Conservation (phyloP, 2,797 vertebrate species). For the Siniperca undulata region DNA sequence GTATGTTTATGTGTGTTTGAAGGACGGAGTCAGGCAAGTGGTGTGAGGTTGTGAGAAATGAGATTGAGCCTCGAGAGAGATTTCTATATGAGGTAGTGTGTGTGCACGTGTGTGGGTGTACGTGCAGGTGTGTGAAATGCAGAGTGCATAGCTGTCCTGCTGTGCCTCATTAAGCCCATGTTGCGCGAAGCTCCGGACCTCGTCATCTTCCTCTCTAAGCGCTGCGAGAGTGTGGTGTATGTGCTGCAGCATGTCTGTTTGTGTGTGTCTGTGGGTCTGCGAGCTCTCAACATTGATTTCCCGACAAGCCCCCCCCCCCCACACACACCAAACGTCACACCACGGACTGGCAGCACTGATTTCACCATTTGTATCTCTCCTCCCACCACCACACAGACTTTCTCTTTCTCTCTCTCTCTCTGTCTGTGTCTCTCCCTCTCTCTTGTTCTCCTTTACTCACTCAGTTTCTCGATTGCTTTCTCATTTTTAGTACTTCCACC, state of each 20-base stretch:
- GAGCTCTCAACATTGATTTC: constrained; percentile 81
- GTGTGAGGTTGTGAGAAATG: constrained; percentile 63
- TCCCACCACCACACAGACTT: constrained; percentile 36
- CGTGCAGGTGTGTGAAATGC: constrained; percentile 66
- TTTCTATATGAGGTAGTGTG: constrained; percentile 46
- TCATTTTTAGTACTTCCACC: background rate
- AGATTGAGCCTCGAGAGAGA: constrained; percentile 68
- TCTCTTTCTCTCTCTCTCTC: constrained; percentile 21
- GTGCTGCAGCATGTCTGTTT: constrained; percentile 23
- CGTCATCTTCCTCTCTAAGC: constrained; percentile 75
- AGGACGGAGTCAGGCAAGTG: constrained; percentile 50
- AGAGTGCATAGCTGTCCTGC: constrained; percentile 73
- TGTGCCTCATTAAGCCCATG: constrained; percentile 86
- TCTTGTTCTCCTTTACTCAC: background rate
- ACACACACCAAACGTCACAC: constrained; percentile 57
- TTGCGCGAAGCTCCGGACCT: constrained; percentile 80
- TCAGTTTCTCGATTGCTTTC: constrained; percentile 7
- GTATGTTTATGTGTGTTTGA: constrained; percentile 22
- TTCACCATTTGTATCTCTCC: constrained; percentile 74
- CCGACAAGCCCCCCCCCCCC: constrained; percentile 67
- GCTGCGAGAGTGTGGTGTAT: constrained; percentile 47
- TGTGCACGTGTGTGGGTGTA: constrained; percentile 26
- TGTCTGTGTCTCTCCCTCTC: background rate
- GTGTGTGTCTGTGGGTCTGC: constrained; percentile 43
- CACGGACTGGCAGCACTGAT: constrained; percentile 72